Evolutionary conservation across 2,113 vertebrate genomes (phyloP).

Genomic region (Hepsetus odoe): DNA sequence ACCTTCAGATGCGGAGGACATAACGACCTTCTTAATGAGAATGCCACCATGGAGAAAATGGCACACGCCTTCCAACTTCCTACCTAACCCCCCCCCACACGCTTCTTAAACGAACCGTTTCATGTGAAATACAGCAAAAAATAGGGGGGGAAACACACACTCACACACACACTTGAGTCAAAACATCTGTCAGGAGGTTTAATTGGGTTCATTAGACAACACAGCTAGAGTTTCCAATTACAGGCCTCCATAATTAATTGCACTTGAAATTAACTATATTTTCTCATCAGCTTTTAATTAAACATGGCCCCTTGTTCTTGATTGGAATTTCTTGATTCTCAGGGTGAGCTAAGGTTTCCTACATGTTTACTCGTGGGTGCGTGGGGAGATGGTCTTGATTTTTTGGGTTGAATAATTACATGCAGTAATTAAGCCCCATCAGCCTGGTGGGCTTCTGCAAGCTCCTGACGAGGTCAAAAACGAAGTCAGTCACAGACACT

Average conservation of each 20-base stretch:
- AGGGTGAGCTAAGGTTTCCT: slow-evolving; percentile 80
- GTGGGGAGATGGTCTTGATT: slow-evolving; percentile 78
- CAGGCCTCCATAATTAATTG: slow-evolving; percentile 97
- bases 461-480: slow-evolving; percentile 62
- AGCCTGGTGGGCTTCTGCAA: slow-evolving; percentile 68
- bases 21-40: slow-evolving; percentile 68
- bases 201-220: slow-evolving; percentile 98
- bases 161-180: slow-evolving; percentile 58
- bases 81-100: background rate
- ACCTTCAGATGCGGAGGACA: slow-evolving; percentile 67
- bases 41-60: slow-evolving; percentile 64
- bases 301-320: slow-evolving; percentile 82
- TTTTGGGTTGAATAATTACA: slow-evolving; percentile 77
- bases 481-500: slow-evolving; percentile 20
- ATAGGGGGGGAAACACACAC: slow-evolving; percentile 1
- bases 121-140: slow-evolving; percentile 18
- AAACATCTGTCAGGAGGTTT: slow-evolving; percentile 95
- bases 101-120: background rate
- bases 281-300: slow-evolving; percentile 99
- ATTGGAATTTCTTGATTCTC: slow-evolving; percentile 84
- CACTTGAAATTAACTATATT: slow-evolving; percentile 98
- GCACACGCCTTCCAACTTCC: slow-evolving; percentile 41
- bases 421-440: slow-evolving; percentile 77
- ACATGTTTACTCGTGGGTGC: slow-evolving; percentile 83
- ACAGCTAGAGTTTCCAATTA: slow-evolving; percentile 90